Conservation (phyloP, 53 echinoderm and acorn worm species). For the Stichopus horrens region DNA sequence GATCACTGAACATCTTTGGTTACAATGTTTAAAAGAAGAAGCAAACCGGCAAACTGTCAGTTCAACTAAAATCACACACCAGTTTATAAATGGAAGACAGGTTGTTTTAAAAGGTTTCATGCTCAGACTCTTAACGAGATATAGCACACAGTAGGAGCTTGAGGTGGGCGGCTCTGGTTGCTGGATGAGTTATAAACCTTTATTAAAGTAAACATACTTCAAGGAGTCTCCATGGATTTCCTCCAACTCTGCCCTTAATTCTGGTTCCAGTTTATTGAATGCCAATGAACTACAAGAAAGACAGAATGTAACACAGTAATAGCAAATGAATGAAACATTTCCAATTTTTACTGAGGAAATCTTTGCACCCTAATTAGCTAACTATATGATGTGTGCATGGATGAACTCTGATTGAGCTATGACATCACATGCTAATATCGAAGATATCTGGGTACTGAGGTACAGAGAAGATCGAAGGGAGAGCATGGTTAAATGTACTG, state of each 20-base stretch:
- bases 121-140: neutral
- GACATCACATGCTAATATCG: no score
- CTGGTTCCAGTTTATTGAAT: constrained; percentile 80
- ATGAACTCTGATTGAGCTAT: no score
- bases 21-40: neutral
- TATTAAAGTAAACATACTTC: constrained; percentile 86
- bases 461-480: no score
- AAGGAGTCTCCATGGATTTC: constrained; percentile 76
- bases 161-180: no score
- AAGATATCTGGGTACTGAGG: no score
- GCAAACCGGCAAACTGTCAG: neutral
- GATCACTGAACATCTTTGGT: neutral
- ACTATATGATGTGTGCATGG: no score
- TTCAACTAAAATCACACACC: neutral
- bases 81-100: neutral
- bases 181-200: constrained; percentile 65
- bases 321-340: no score
- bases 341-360: no score
- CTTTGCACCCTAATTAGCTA: no score
- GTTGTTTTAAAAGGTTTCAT: neutral
- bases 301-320: neutral
- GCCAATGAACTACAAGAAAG: constrained; percentile 70
- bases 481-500: no score
- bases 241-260: constrained; percentile 61
- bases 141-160: neutral